Evolutionary conservation across 2,888 invertebrate species (phyloP), one percentile per base, ranked within the genome.

Genomic region (Agrilus mali): DNA sequence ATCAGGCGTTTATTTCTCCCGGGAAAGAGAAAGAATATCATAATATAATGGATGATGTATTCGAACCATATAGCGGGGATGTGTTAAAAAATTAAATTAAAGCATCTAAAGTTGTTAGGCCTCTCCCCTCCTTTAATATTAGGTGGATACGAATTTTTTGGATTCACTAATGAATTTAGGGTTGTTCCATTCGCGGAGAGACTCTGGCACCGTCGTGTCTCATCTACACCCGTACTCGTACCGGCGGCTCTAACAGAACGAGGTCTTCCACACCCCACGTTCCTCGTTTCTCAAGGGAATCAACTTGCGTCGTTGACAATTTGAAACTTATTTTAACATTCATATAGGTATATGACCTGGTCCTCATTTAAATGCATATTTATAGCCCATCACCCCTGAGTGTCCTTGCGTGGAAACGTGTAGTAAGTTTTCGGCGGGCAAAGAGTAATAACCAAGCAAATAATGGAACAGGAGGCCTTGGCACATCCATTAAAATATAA

Each of bases 271-370:
- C 50, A 50, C 53, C 48, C 52, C 44, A 47, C 40, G 40, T 35
- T 48, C 53, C 51, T 5, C 10, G 27, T 27, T 27, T 57, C 67
- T 63, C 68, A 43, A 47, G 68, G 66, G 68, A 65, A 52, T 51
- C 53, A 63, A 69, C 61, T 68, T 66, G 64, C 63, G 67, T 66
- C 67, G 67, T 66, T 68, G 69, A 70, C 69, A 70, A 70, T 69
- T 70, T 69, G 64, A 67, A 69, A 68, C 67, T 69, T 70, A 70
- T 70, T 70, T 69, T 68, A 69, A 68, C 69, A 70, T 70, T 70
- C 69, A 70, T 70, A 69, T 66, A 65, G 63, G 61, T 61, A 59
- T 59, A 57, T 57, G 59, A 58, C 55, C 55, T 48, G 60, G 54
- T 60, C 61, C 60, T 66, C 66, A 65, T 66, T 66, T 66, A 66